Percentiles rank a stretch among this genome's conserved stretches.
Evolutionary conservation across 2,888 invertebrate genomes (phyloP).

Genomic region (Caradrina clavipalpis): DNA sequence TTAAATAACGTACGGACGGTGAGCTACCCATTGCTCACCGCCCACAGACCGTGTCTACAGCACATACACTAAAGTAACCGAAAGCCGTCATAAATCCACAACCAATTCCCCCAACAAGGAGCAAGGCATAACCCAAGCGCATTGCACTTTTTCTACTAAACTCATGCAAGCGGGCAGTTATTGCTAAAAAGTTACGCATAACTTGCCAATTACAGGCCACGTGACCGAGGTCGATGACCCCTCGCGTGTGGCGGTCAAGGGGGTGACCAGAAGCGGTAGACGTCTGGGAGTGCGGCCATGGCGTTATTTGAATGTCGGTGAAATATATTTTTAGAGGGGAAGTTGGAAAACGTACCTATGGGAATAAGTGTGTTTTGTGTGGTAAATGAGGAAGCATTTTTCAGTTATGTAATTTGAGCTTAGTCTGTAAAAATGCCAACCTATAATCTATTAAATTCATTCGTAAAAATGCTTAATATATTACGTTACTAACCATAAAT

Average conservation of each 20-base stretch:
- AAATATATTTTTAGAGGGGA: slow-evolving; percentile 22
- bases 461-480: too few relatives aligned
- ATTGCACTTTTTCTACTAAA: slow-evolving; percentile 30
- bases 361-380: background rate
- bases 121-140: slow-evolving; percentile 1
- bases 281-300: slow-evolving; percentile 34
- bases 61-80: too few relatives aligned
- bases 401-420: background rate
- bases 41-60: too few relatives aligned
- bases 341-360: slow-evolving; percentile 2
- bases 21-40: too few relatives aligned
- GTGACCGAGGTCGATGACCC: slow-evolving; percentile 76
- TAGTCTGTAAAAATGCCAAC: too few relatives aligned
- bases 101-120: slow-evolving; percentile 3
- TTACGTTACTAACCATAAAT: too few relatives aligned
- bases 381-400: background rate
- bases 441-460: too few relatives aligned
- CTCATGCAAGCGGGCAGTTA: slow-evolving; percentile 53
- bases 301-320: slow-evolving; percentile 13
- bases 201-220: slow-evolving; percentile 60
- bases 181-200: slow-evolving; percentile 61
- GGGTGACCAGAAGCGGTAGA: slow-evolving; percentile 67
- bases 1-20: too few relatives aligned
- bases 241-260: slow-evolving; percentile 84
- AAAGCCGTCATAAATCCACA: background rate